These are phyloP conservation scores for Drosophila mayri DNA, from an alignment of 1,140 invertebrate genomes.

Conservation along the genomic window DNA sequence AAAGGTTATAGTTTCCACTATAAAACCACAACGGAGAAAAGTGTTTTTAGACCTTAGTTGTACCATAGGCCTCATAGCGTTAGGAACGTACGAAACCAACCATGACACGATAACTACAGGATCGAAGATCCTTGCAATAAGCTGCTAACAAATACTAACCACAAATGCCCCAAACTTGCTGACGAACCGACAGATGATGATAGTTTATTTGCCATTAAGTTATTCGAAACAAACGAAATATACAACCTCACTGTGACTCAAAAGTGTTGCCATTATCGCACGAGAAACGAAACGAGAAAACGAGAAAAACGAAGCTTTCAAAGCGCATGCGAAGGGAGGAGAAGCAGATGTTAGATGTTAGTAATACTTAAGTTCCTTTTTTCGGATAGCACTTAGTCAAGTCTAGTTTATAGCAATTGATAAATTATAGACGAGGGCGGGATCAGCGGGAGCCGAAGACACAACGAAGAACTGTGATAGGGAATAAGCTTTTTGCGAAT, in stretches of 20 bases:
- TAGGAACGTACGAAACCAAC: conserved; percentile 27
- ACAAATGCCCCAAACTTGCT: conserved; percentile 44
- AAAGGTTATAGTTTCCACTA: conserved; percentile 7
- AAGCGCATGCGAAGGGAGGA: conserved; percentile 22
- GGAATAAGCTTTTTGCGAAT: conserved; percentile 39
- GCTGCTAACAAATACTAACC: conserved; percentile 36
- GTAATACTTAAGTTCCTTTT: conserved; percentile 53
- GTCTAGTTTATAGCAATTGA: conserved; percentile 24
- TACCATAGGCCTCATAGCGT: conserved; percentile 50
- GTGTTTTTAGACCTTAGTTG: conserved; percentile 51
- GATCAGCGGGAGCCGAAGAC: conserved; percentile 13
- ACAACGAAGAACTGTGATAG: conserved; percentile 45
- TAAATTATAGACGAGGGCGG: conserved; percentile 18
- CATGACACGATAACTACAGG: conserved; percentile 31
- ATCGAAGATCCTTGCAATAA: conserved; percentile 26
- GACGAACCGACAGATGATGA: conserved; percentile 16
- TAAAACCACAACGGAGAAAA: conserved; percentile 8
- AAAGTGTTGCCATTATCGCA: conserved; percentile 64
- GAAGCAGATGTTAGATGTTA: conserved; percentile 42
- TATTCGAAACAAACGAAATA: conserved; percentile 46
- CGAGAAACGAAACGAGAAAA: conserved; percentile 25
- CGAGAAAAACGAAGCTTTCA: conserved; percentile 41
- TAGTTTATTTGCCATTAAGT: conserved; percentile 46
- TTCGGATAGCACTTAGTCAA: conserved; percentile 49
- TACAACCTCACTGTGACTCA: conserved; percentile 61